Conservation (phyloP, 2,113 vertebrate genomes). For the Corynorhinus townsendii region DNA sequence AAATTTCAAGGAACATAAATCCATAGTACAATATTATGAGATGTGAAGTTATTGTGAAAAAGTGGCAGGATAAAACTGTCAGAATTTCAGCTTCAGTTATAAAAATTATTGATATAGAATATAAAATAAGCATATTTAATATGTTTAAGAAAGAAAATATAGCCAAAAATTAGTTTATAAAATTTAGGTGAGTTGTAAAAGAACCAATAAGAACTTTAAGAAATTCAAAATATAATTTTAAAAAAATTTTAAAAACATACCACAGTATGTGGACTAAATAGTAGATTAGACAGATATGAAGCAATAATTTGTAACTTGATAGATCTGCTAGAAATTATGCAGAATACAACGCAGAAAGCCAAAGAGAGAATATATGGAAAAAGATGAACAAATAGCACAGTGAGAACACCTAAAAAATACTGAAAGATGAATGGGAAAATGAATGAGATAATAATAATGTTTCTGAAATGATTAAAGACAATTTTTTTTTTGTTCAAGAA, state of each 20-base stretch:
- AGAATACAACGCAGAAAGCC: neutral
- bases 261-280: neutral
- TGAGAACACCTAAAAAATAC: neutral
- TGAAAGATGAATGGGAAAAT: neutral
- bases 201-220: neutral
- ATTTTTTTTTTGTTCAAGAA: neutral
- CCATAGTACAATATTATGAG: neutral
- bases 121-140: neutral
- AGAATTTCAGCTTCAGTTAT: neutral
- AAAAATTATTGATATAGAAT: neutral
- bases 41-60: neutral
- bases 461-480: neutral
- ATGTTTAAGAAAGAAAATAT: neutral
- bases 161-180: neutral
- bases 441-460: neutral
- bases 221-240: neutral
- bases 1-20: conserved; percentile 8
- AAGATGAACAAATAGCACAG: neutral
- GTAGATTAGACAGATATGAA: neutral
- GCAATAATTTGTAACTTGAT: conserved; percentile 7
- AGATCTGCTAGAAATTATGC: neutral
- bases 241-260: neutral
- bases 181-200: neutral
- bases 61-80: neutral
- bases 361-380: neutral